Base-by-base conservation (phyloP, 2,888 invertebrate genomes). In the Chaetogeoica ovagalla region DNA sequence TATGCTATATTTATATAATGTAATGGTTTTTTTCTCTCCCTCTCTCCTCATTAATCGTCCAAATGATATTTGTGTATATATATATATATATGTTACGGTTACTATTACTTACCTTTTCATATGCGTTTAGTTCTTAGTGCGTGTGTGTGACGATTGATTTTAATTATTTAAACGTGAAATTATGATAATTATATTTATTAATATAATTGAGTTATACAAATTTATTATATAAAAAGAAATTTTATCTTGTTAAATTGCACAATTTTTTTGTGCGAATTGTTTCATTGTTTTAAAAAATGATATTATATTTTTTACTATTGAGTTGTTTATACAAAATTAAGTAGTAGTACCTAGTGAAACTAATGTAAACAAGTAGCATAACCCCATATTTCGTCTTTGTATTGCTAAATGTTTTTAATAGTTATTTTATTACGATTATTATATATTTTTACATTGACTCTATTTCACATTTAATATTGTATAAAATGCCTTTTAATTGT, bases 241-340 rank as follows among this genome's bases (percentile, higher is more conserved):
- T 79, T 70, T 79, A 79, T 79, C 63, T 79, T 79, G 79, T 79
- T 79, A 63, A 79, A 71, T 23, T 63, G 69, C 79, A 79, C 70
- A 79, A 63, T 55, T 79, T 79, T 69, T 79, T 79, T 79, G 79
- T 79, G 79, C 63, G 1, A 57, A 71, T 79, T 75, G 74, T 75
- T 75, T 75, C 74, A 75, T 75, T 79, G 63, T 79, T 79, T 79
- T 63, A 57, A 70, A 79, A 77, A 71, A 79, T 62, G 68, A 66
- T 75, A 48, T 71, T 79, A 79, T 79, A 79, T 79, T 79, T 79
- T 79, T 71, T 79, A 79, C 79, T 79, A 79, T 79, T 71, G 79
- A 79, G 79, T 79, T 79, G 69, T 71, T 79, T 65, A 79, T 79
- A 79, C 15, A 69, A 65, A 79, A 57, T 70, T 70, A 37, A 39